Evolutionary conservation across 2,888 invertebrate species (phyloP), one percentile per base, ranked within the genome.

Genomic region (Cephalotes varians): DNA sequence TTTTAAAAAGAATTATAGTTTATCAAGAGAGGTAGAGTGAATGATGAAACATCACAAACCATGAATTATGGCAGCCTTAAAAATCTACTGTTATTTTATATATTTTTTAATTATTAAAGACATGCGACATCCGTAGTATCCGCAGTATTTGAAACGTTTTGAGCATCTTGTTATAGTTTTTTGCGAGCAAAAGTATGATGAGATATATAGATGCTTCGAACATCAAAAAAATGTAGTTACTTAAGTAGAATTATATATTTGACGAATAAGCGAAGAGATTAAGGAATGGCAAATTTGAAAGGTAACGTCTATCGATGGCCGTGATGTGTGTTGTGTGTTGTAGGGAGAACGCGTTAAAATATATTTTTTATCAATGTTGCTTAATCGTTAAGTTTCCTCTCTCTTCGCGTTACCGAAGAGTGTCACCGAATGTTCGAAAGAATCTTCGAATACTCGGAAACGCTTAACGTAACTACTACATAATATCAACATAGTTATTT

Each of bases 351-450:
- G 71, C 86, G 87, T 87, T 86, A 72, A 65, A 83, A 81, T 90
- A 88, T 90, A 90, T 88, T 88, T 93, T 93, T 92, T 92, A 92
- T 92, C 87, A 67, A 92, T 92, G 91, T 93, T 93, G 91, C 89
- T 92, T 93, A 93, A 91, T 92, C 88, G 87, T 92, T 92, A 92
- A 92, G 92, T 90, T 88, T 90, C 87, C 84, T 85, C 86, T 87
- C 81, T 86, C 82, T 85, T 87, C 82, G 77, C 82, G 79, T 64
- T 76, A 80, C 28, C 85, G 60, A 82, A 64, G 69, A 85, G 69
- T 34, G 21, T 28, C 56, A 56, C 73, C 40, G 56, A 67, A 79
- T 54, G 51, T 77, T 67, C 31, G 44, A 56, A 10, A 28, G 15
- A 28, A 40, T 54, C 28, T 25, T 69, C 34, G 65, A 65, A 51